Evolutionary conservation across 2,888 invertebrate species (phyloP).

Genomic region (Colletes collaris): DNA sequence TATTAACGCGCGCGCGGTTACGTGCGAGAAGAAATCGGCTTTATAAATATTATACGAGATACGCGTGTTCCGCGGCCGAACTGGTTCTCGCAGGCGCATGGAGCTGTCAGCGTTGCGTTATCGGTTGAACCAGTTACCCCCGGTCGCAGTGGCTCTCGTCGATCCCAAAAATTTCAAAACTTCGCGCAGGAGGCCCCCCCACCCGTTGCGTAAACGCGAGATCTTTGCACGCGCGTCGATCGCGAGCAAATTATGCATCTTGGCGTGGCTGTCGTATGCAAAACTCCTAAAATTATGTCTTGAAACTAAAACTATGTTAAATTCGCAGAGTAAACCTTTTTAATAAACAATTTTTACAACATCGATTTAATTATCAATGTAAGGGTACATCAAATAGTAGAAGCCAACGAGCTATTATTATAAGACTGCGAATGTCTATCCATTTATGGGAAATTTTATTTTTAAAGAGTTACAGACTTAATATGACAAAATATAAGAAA

Average conservation of each 20-base stretch:
- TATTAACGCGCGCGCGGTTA: constrained; percentile 33
- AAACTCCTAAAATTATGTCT: too few species aligned
- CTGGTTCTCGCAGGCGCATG: constrained; percentile 32
- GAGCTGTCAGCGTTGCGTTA: constrained; percentile 40
- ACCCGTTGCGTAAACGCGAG: constrained; percentile 1
- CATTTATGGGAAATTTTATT: too few species aligned
- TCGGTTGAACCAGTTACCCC: constrained; percentile 43
- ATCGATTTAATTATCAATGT: too few species aligned
- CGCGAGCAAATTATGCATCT: neutral
- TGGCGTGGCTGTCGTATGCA: too few species aligned
- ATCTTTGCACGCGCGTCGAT: constrained; percentile 14
- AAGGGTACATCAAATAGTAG: too few species aligned
- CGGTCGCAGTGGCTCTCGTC: constrained; percentile 3
- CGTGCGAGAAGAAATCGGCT: constrained; percentile 42
- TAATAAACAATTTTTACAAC: too few species aligned
- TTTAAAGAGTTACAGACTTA: too few species aligned
- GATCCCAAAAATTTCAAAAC: constrained; percentile 48
- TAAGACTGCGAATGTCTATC: too few species aligned
- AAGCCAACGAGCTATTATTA: too few species aligned
- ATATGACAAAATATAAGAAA: too few species aligned
- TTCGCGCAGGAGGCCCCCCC: neutral
- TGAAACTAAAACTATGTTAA: too few species aligned
- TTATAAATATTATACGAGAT: constrained; percentile 48
- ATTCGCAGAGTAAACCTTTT: too few species aligned
- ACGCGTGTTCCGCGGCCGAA: constrained; percentile 34